Evolutionary conservation across 1,140 invertebrate genomes (phyloP), one percentile per base, ranked within the genome.

Genomic region (Drosophila setifemur): DNA sequence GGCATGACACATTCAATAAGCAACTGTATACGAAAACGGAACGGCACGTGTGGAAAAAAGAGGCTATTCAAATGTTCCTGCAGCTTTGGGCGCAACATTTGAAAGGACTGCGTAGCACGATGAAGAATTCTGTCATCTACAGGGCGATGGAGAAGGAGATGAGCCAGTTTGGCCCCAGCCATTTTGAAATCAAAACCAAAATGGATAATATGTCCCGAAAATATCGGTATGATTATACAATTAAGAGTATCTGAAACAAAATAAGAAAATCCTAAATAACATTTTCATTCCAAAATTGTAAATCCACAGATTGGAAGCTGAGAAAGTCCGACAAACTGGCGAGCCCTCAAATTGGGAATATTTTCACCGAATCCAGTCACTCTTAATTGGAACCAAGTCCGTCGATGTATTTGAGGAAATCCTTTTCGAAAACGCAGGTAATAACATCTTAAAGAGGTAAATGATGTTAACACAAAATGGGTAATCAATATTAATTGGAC

Each of bases 141-240:
- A 64, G 33, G 8, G 37, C 60, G 6, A 78, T 82, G 54, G 63
- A 70, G 0, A 12, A 47, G 3, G 35, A 73, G 43, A 57, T 82
- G 69, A 49, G 14, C 0, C 21, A 44, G 6, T 82, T 70, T 35
- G 79, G 79, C 0, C 48, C 70, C 2, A 85, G 35, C 7, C 28
- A 63, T 7, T 19, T 29, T 1, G 78, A 82, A 40, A 44, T 82
- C 6, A 82, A 85, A 54, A 39, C 35, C 3, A 82, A 82, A 53
- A 78, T 82, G 45, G 73, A 82, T 23, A 82, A 85, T 8, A 60
- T 82, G 73, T 52, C 63, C 2, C 68, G 48, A 14, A 82, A 85
- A 45, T 85, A 73, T 42, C 67, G 53, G 78, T 73, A 19, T 37
- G 25, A 12, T 6, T 9, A n/a, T n/a, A n/a, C n/a, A n/a, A n/a